These are phyloP conservation scores for Himalopsyche phryganea DNA, from an alignment of 1,140 invertebrate genomes.

Conservation along the genomic window DNA sequence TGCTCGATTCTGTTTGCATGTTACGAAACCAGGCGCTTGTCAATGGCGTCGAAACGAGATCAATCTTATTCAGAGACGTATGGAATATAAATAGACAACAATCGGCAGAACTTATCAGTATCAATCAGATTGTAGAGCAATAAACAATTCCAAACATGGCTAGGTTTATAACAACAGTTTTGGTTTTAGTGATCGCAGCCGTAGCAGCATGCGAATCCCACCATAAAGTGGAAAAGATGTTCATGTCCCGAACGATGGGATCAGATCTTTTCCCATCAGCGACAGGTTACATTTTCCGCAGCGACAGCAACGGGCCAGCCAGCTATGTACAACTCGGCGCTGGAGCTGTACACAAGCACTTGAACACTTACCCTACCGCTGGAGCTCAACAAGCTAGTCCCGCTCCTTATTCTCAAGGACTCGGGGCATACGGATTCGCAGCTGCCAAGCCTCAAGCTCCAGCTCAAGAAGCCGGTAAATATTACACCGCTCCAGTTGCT, in stretches of 20 bases:
- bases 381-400: neutral
- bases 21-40: slow-evolving; percentile 25
- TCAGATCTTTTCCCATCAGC: slow-evolving; percentile 51
- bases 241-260: slow-evolving; percentile 47
- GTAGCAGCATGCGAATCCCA: slow-evolving; percentile 14
- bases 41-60: slow-evolving; percentile 22
- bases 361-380: slow-evolving; percentile 38
- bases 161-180: neutral
- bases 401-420: neutral
- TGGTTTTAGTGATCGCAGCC: slow-evolving; percentile 4
- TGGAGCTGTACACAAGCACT: slow-evolving; percentile 45
- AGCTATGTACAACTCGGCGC: slow-evolving; percentile 50
- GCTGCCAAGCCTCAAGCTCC: neutral
- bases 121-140: slow-evolving; percentile 13
- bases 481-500: slow-evolving; percentile 3
- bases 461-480: neutral
- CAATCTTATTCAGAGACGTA: slow-evolving; percentile 8
- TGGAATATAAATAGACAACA: slow-evolving; percentile 20
- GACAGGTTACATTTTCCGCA: slow-evolving; percentile 54
- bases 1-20: slow-evolving; percentile 20
- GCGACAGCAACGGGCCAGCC: slow-evolving; percentile 45
- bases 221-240: slow-evolving; percentile 44
- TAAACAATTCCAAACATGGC: slow-evolving; percentile 12
- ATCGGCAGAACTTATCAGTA: slow-evolving; percentile 13
- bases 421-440: neutral